Percentiles rank a stretch among this genome's conserved stretches.
phyloP scores from a whole-genome alignment of 2,888 invertebrate genomes.

The Trisateles emortualis region DNA sequence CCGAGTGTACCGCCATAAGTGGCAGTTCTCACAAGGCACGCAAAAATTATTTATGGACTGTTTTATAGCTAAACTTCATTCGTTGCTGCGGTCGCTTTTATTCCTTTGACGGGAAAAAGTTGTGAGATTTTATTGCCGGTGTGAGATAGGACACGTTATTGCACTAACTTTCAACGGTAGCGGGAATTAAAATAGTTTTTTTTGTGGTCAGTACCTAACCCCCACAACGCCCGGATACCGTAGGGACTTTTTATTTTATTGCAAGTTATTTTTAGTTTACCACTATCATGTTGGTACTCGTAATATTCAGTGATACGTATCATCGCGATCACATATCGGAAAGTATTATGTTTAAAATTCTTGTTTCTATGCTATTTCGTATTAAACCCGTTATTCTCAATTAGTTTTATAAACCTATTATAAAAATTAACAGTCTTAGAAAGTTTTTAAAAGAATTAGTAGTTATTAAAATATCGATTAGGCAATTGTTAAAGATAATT shows the following conservation, averaged over 20 bases:
- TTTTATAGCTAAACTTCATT: conserved; percentile 86
- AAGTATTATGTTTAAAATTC: conserved; percentile 16
- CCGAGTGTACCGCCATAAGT: conserved; percentile 66
- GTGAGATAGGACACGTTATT: conserved; percentile 85
- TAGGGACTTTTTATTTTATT: conserved; percentile 50
- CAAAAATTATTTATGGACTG: conserved; percentile 83
- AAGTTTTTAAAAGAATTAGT: conserved; percentile 5
- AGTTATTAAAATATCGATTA: conserved; percentile 4
- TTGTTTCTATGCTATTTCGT: conserved; percentile 25
- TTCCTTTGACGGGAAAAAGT: conserved; percentile 84
- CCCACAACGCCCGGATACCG: conserved; percentile 52
- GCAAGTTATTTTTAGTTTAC: conserved; percentile 39
- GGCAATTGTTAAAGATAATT: neutral
- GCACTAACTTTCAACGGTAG: conserved; percentile 79
- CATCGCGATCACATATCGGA: neutral
- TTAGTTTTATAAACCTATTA: conserved; percentile 31
- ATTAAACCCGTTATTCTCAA: conserved; percentile 25
- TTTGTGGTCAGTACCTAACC: conserved; percentile 69
- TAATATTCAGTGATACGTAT: conserved; percentile 3
- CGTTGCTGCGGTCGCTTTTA: conserved; percentile 85
- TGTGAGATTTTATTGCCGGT: conserved; percentile 84
- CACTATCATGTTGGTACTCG: neutral
- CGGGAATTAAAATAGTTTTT: conserved; percentile 77
- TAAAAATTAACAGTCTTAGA: conserved; percentile 4
- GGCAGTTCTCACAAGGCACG: conserved; percentile 76